Base-by-base conservation (phyloP, 2,888 invertebrate genomes). In the Sesamia inferens region DNA sequence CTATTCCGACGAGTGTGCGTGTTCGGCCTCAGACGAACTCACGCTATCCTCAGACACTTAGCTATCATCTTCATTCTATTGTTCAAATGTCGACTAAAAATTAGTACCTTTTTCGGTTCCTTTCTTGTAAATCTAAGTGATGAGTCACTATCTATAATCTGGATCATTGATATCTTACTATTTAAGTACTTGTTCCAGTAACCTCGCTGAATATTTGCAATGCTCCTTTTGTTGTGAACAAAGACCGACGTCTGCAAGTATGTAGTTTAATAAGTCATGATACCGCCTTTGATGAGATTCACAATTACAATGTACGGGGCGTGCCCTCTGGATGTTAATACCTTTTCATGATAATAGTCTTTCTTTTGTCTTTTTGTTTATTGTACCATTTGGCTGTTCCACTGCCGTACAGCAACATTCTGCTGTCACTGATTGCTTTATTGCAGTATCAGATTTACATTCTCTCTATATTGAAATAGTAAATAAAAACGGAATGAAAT, bases 121-220 rank as follows among this genome's bases (percentile, higher is more conserved):
- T 86, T 88, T 87, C 84, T 85, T 81, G 66, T 86, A 84, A 83
- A 83, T 68, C 77, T 84, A 87, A 87, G 79, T 84, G 85, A 89
- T 90, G 91, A 92, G 88, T 93, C 92, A 92, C 72, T 79, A 81
- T 81, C 89, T 87, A 82, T 85, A 88, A 92, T 93, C 86, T 87
- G 84, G 88, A 89, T 90, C 85, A 90, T 89, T 87, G 85, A 86
- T 88, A 90, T 88, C 88, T 82, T 78, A 83, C 80, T 82, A 85
- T 88, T 88, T 86, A 78, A 77, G 78, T 87, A 81, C 88, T 88
- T 89, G 93, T 89, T 91, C 94, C 86, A 93, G 90, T 93, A 90
- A 93, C 93, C 93, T 91, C 88, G 82, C 88, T 77, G 87, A 83
- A 83, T 85, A 85, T 89, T 90, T 90, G 87, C 87, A 81, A 83